Evolutionary conservation across 2,797 vertebrate species (phyloP).

Genomic region (Percopsis omiscomaycus): DNA sequence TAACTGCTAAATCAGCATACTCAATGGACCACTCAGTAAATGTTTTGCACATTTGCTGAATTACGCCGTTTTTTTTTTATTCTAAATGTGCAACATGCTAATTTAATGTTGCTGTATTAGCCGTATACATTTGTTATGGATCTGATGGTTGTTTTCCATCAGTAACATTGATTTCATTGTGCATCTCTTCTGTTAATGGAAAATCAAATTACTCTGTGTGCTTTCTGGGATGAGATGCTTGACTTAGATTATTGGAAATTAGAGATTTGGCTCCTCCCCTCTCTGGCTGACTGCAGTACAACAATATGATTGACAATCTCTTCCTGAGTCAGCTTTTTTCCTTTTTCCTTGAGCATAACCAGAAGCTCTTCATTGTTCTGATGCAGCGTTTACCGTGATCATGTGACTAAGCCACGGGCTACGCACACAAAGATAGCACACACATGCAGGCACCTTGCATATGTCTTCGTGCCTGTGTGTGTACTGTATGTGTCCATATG

Average conservation of each 20-base stretch:
- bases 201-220: neutral
- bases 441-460: constrained; percentile 1
- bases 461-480: constrained; percentile 6
- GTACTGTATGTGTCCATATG: constrained; percentile 18
- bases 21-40: neutral
- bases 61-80: neutral
- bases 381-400: constrained; percentile 12
- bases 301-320: neutral
- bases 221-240: neutral
- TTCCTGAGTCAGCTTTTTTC: neutral
- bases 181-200: neutral
- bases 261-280: neutral
- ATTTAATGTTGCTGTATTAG: neutral
- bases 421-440: constrained; percentile 8
- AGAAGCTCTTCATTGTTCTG: constrained; percentile 17
- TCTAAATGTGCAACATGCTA: neutral
- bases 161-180: neutral
- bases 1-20: too few species aligned
- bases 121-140: neutral
- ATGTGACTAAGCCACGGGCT: constrained; percentile 20
- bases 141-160: neutral
- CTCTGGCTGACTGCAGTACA: too few species aligned
- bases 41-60: neutral
- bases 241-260: neutral
- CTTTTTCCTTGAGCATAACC: constrained; percentile 15